Base-by-base conservation (phyloP, 2,113 vertebrate species). In the Lethenteron camtschaticum region DNA sequence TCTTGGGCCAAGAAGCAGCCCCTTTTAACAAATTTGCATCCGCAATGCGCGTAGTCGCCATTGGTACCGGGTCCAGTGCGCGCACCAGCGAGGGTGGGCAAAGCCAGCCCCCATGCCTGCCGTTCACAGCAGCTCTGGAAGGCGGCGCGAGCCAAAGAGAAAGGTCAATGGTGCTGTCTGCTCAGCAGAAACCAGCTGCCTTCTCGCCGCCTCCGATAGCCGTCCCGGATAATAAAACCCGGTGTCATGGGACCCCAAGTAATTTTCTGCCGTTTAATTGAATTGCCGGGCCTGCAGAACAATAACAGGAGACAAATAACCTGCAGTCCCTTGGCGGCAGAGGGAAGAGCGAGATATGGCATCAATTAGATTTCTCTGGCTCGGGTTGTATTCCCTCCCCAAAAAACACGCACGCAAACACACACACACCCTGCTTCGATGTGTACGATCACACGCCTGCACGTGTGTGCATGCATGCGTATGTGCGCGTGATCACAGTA, bases 191-290 rank as follows among this genome's bases (percentile, higher is more conserved):
- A 41, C 41, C 41, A 41, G 41, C 41, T 41, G 41, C 41, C 41
- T n/a, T 66, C 63, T 66, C 24, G 63, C 63, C 63, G 24, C 63
- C 24, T n/a, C 63, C n/a, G n/a, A n/a, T n/a, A 66, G 63, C 63
- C 24, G 63, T 66, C 63, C 10, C n/a, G 63, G 63, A 66, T 66
- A 66, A 66, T 66, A 66, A 66, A 66, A 66, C n/a, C 24, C n/a
- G 63, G 63, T 24, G 63, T 24, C 63, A 24, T 16, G 63, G 63
- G 63, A 66, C n/a, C 63, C 63, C 63, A 66, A 66, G 63, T 66
- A 66, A 66, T 66, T 66, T 66, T 66, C 63, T 66, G 63, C 63
- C 24, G 63, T 66, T 66, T 66, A 66, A 66, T 66, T 66, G 63
- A 66, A 66, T 66, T 66, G 63, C 63, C 24, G 63, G 63, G 63